Base-by-base conservation (phyloP, 2,797 vertebrate genomes). In the Poecilia wingei region DNA sequence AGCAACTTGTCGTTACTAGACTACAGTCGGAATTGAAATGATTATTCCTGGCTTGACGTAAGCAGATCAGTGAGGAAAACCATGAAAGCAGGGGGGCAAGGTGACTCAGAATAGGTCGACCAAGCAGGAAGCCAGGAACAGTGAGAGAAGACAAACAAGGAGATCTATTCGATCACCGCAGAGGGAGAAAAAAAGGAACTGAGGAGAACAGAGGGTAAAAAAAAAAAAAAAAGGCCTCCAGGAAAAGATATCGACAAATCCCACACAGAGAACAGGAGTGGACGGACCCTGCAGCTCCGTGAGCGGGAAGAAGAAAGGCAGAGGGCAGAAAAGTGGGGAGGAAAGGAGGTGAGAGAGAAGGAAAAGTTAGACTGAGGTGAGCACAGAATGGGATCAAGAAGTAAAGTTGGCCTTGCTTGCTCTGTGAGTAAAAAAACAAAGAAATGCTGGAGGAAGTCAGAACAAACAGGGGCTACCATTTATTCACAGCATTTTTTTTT, bases 231-330 rank as follows among this genome's bases (percentile, higher is more conserved):
- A 51, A 86, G 76, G 84, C 82, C 81, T 87, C 39, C 78, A 81
- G 82, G 84, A 87, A 85, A 73, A 80, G 76, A 86, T 86, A 90
- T 89, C 68, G 74, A 91, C 86, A 72, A 36, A 86, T 78, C 92
- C 91, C 82, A 90, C 90, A 92, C 89, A 86, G 70, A 80, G 82
- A 81, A 82, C 64, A 70, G 81, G 75, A 78, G 83, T 81, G 85
- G 78, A 88, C 74, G 41, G 76, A 93, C 80, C 86, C 85, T 82
- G 81, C 74, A 75, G 74, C 83, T 76, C 47, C 71, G 77, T 47
- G 10, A 87, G 85, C 76, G 57, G 79, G 82, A 87, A 80, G 88
- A 89, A 88, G 86, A 91, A 89, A 91, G 90, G 72, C 7, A 31
- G 47, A 81, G 82, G 74, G 76, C 22, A 36, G 74, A 0, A 74